Base-by-base conservation (phyloP, 2,888 invertebrate species). In the Harmothoe impar region DNA sequence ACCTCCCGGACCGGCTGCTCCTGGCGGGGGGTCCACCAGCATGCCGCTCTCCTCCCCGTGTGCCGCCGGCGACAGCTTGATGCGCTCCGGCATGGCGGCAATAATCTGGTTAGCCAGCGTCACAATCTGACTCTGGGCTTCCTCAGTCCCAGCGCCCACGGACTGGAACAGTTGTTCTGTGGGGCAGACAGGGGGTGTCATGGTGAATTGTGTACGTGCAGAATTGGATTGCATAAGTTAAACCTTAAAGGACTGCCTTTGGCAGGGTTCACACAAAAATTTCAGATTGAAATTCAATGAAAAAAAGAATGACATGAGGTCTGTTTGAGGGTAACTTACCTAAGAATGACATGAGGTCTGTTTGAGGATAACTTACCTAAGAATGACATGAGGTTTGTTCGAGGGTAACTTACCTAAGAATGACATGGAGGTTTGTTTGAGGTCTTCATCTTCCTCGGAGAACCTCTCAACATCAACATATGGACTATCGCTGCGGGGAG, bases 91-190 rank as follows among this genome's bases (percentile, higher is more conserved):
- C 97, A 99, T 98, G 20, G 99, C 99, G 90, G 99, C 99, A 95
- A 99, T 99, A 94, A 99, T 99, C 96, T 99, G 99, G 96, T 99
- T 99, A 90, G 99, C 99, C 95, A 99, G 96, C 90, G 98, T 99
- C 31, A 96, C 94, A 94, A 96, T 96, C 92, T 95, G 95, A 23
- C 89, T 84, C 56, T 85, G 89, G n/a, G 68, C 86, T 72, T 77
- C 43, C 56, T 90, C 84, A 20, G 56, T 90, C 23, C 51, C 89
- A 17, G 89, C 56, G 20, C 90, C 56, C 20, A 68, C 89, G 7
- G 89, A 72, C 51, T 85, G 85, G 85, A 85, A 85, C 52, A 85
- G 52, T 85, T 85, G 89, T n/a, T 89, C 62, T 54, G 62, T 7
- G n/a, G n/a, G n/a, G n/a, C n/a, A n/a, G n/a, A n/a, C n/a, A n/a